phyloP scores from a whole-genome alignment of 2,113 vertebrate species.

The Regulus satrapa region DNA sequence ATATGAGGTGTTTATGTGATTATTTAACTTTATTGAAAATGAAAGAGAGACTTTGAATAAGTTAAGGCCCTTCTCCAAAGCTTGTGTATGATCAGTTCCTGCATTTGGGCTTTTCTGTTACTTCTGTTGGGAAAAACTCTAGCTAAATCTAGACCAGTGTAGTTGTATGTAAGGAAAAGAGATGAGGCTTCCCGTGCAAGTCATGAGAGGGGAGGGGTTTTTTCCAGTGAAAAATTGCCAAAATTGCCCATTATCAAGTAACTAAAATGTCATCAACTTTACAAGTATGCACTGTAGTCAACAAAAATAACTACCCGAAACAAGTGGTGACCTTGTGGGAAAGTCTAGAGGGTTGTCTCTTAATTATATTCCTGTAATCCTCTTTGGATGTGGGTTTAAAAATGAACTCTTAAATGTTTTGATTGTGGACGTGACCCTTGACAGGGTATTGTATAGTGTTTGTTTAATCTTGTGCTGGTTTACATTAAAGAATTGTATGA shows the following conservation, averaged over 20 bases:
- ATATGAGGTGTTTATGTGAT: neutral
- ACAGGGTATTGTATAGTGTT: neutral
- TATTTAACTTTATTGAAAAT: neutral
- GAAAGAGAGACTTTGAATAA: neutral
- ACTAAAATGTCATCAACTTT: neutral
- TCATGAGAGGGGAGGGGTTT: neutral
- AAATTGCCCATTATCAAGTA: neutral
- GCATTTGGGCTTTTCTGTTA: neutral
- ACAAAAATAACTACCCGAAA: neutral
- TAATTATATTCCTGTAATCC: constrained; percentile 1
- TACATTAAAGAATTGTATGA: neutral
- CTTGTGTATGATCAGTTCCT: neutral
- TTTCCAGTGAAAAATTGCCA: neutral
- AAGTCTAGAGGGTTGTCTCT: neutral
- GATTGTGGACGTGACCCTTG: neutral
- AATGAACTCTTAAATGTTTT: neutral
- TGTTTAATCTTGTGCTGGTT: neutral
- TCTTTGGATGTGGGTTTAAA: neutral
- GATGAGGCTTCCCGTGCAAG: neutral
- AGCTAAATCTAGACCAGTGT: neutral
- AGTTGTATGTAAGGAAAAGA: neutral
- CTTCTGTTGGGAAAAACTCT: neutral
- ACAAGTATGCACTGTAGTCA: neutral
- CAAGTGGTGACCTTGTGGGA: neutral
- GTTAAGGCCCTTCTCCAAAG: neutral